Percentiles rank a stretch among this genome's conserved stretches.
Conservation (phyloP, 2,888 invertebrate genomes). For the Smittia aterrima region DNA sequence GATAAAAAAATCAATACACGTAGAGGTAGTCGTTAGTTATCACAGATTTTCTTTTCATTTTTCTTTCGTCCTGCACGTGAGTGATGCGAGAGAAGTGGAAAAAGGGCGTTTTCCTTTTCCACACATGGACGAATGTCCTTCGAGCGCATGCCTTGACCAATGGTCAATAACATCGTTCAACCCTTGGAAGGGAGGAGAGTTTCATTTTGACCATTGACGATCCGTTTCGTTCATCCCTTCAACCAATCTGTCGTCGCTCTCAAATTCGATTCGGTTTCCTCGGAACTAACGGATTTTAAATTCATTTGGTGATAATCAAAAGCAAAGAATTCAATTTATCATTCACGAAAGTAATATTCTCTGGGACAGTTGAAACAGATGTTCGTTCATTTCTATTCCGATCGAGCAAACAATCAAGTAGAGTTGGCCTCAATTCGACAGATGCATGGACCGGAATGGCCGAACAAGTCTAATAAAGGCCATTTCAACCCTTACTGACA, state of each 20-base stretch:
- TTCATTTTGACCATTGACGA: not conserved
- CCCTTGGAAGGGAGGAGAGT: constrained; percentile 18
- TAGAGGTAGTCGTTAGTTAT: constrained; percentile 30
- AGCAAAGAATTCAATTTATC: constrained; percentile 31
- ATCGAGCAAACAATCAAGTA: constrained; percentile 30
- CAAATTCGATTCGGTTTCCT: constrained; percentile 25
- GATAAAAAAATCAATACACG: constrained; percentile 33
- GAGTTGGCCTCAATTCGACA: constrained; percentile 7
- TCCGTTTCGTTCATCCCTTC: not conserved
- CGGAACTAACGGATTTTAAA: not conserved
- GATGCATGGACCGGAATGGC: constrained; percentile 39
- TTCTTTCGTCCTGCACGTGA: constrained; percentile 17
- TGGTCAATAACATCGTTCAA: constrained; percentile 21
- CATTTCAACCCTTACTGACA: constrained; percentile 41
- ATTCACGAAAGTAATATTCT: not conserved
- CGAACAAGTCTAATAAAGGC: constrained; percentile 24
- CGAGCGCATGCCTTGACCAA: constrained; percentile 40
- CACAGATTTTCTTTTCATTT: constrained; percentile 1
- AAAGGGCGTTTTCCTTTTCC: constrained; percentile 38
- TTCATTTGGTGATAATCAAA: constrained; percentile 6
- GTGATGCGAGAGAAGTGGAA: not conserved
- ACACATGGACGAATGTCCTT: constrained; percentile 37
- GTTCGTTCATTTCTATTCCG: constrained; percentile 36
- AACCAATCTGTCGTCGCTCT: not conserved
- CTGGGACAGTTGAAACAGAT: constrained; percentile 32